Evolutionary conservation across 1,140 invertebrate species (phyloP), one percentile per base, ranked within the genome.

Genomic region (Ooceraea biroi): DNA sequence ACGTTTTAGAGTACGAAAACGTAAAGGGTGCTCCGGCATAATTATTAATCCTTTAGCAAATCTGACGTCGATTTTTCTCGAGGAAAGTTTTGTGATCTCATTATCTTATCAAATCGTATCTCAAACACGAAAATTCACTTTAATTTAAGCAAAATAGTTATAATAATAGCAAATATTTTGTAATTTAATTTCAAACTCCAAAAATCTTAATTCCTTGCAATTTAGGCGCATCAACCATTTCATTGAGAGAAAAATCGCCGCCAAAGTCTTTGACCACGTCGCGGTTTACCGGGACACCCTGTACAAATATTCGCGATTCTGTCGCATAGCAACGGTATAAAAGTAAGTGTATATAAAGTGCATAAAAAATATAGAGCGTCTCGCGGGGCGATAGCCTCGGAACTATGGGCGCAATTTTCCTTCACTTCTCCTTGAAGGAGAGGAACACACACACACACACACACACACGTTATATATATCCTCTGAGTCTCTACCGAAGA

Each of bases 281-380:
- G n/a, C 4, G 44, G 30, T 76, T 65, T 65, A n/a, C 27, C 12
- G 8, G 27, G 44, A 77, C 46, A 52, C 60, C 46, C 30, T 17
- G 60, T 11, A 10, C 30, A 60, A 61, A 44, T 63, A 55, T 71
- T 46, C 4, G 65, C 11, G 25, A 84, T 57, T 72, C 68, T 76
- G 44, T 41, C 68, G 41, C 52, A 44, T 46, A 58, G 22, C 61
- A 30, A 72, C 8, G 25, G 27, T 72, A 87, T 86, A 86, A 87
- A 87, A 88, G 84, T 74, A 68, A 77, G 48, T 80, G 41, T 87
- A 80, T 80, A 86, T 74, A 85, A 76, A 71, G 78, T 69, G 55
- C 57, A 73, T 66, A 88, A 85, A 88, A 87, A 82, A 78, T 85
- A 84, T 72, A 85, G 30, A 74, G 30, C 8, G 17, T 63, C 48